Base-by-base conservation (phyloP, 2,113 vertebrate genomes). In the Cynopterus brachyotis region DNA sequence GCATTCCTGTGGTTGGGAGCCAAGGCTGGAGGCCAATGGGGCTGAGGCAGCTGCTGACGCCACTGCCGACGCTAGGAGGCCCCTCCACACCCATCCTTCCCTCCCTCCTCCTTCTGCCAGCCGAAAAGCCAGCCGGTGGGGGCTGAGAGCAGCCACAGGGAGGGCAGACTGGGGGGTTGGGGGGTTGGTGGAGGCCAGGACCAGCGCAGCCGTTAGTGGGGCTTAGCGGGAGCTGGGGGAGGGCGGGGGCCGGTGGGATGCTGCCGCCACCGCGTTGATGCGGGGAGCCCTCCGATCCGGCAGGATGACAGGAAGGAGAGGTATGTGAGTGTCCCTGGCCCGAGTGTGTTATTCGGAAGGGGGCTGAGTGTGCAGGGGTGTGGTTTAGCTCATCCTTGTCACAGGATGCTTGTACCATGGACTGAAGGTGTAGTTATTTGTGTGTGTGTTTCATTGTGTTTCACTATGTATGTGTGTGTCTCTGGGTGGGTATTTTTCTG, bases 21-120 rank as follows among this genome's bases (percentile, higher is more conserved):
- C 94, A 96, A 95, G 90, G 95, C 88, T 69, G 95, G 86, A 91
- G 94, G 96, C 98, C 98, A 98, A 98, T 98, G 93, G 69, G 95
- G 94, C 82, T 12, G 47, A 85, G 10, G 97, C 97, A 96, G 96
- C 85, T 72, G 95, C 97, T 98, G 97, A 98, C 97, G 97, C 97
- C 97, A 98, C 97, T 92, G 72, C 91, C 96, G 95, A 97, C 95
- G 96, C 96, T 1, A 84, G 89, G 59, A 87, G 95, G 85, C 93
- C 99, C 98, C 98, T 98, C 32, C 97, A 98, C 98, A 99, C 98
- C 99, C 99, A 98, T 99, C 99, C 98, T 96, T 97, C 97, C 93
- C 80, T 84, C 78, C 73, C 91, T 78, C 94, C 98, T 97, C 96
- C 98, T 93, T 98, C 98, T 97, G 97, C 98, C 96, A 96, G 97